These are phyloP conservation scores for Acrobasis suavella DNA, from an alignment of 2,888 invertebrate species.

Conservation along the genomic window DNA sequence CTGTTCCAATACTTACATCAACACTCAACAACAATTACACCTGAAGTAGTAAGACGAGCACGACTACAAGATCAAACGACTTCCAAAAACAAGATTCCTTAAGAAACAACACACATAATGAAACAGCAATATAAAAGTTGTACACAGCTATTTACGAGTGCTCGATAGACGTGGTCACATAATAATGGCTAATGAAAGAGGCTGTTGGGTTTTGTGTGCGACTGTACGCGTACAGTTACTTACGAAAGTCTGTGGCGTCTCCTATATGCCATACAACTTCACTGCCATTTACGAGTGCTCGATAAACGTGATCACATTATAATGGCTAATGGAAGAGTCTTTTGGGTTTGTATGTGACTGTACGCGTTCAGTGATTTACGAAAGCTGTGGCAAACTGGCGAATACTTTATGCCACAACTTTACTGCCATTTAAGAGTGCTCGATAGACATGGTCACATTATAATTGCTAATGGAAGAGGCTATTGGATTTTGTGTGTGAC, in stretches of 20 bases:
- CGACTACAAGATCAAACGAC: conserved; percentile 20
- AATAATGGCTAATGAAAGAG: conserved; percentile 39
- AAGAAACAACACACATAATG: conserved; percentile 50
- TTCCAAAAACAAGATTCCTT: conserved; percentile 29
- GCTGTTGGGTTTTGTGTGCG: not conserved
- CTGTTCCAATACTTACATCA: not conserved
- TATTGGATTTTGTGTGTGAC: not conserved
- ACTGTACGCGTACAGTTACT: no score
- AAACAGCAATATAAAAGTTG: conserved; percentile 46
- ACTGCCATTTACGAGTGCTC: no score
- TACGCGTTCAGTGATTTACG: no score
- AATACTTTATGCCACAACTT: no score
- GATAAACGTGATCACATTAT: no score
- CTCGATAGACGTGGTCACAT: conserved; percentile 35
- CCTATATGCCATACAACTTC: no score
- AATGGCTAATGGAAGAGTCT: no score
- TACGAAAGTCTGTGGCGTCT: no score
- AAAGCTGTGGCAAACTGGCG: no score
- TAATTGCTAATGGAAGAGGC: conserved; percentile 36
- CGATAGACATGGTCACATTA: conserved; percentile 37
- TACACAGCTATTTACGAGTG: conserved; percentile 39
- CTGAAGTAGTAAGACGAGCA: not conserved
- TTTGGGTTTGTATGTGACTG: no score
- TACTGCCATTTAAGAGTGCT: conserved; percentile 39
- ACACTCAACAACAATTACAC: not conserved